phyloP scores from a whole-genome alignment of 2,888 invertebrate species.

The Acanthosepion pharaonis region DNA sequence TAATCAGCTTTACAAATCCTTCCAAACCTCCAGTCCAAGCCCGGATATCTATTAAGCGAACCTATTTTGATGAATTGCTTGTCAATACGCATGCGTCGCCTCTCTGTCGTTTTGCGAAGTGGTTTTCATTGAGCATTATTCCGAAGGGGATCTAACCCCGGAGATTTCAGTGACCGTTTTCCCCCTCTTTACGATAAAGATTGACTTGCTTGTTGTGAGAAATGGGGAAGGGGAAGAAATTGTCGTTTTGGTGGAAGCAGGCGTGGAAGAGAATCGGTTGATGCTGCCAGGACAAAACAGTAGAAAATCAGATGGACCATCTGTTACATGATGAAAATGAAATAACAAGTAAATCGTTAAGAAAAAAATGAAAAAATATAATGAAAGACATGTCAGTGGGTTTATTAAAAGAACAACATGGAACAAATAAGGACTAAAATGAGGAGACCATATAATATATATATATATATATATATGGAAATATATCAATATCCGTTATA shows the following conservation, averaged over 20 bases:
- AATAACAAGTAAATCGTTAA: not conserved
- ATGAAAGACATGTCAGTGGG: not conserved
- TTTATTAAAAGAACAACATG: no score
- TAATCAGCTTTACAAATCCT: not conserved
- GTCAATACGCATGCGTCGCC: slow-evolving; percentile 33
- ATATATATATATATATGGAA: no score
- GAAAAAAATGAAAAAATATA: not conserved
- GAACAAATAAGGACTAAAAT: no score
- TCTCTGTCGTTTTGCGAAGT: not conserved
- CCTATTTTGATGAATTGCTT: not conserved
- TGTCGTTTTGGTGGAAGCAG: not conserved
- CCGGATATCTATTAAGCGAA: not conserved
- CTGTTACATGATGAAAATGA: not conserved
- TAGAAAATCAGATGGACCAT: not conserved
- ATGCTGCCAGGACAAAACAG: not conserved
- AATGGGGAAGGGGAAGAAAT: not conserved
- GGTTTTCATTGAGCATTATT: slow-evolving; percentile 1
- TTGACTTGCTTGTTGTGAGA: not conserved
- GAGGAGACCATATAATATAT: no score
- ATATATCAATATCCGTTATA: no score
- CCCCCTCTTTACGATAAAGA: not conserved
- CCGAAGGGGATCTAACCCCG: slow-evolving; percentile 4
- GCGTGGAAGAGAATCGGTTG: not conserved
- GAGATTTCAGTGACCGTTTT: slow-evolving; percentile 14
- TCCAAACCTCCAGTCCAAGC: not conserved